Percentiles rank a stretch among this genome's conserved stretches.
Evolutionary conservation across 1,140 invertebrate species (phyloP).

Genomic region (Gryon sp.): DNA sequence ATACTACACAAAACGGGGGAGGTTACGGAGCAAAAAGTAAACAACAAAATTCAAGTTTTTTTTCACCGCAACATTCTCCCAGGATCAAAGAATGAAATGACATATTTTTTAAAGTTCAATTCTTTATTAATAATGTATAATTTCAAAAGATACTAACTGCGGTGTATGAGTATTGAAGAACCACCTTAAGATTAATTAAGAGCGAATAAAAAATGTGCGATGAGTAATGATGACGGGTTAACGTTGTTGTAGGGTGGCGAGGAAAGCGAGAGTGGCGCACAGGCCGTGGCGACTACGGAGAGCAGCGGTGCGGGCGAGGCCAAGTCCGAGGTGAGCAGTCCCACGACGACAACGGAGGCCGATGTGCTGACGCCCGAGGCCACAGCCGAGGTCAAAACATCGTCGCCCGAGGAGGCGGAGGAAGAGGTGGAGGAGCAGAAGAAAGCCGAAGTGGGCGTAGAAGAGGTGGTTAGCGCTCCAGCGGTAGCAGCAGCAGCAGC

Average conservation of each 20-base stretch:
- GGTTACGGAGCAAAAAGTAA: too few species aligned
- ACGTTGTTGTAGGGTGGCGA: constrained; percentile 73
- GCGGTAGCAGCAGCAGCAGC: constrained; percentile 62
- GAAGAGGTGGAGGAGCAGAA: constrained; percentile 53
- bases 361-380: constrained; percentile 49
- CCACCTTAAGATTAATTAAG: too few species aligned
- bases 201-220: too few species aligned
- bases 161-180: too few species aligned
- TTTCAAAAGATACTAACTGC: too few species aligned
- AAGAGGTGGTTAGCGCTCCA: constrained; percentile 53
- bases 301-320: constrained; percentile 68
- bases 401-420: constrained; percentile 59
- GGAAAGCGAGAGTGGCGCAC: constrained; percentile 67
- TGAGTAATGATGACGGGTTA: background rate
- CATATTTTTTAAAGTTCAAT: too few species aligned
- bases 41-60: too few species aligned
- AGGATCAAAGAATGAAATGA: too few species aligned
- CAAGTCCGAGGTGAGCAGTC: constrained; percentile 74
- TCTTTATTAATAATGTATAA: too few species aligned
- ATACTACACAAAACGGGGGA: too few species aligned
- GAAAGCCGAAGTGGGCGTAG: constrained; percentile 61
- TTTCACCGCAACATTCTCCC: too few species aligned
- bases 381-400: constrained; percentile 45
- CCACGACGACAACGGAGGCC: constrained; percentile 72
- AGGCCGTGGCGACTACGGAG: constrained; percentile 27